A percentile compares a stretch with the other conserved stretches of the same genome.
phyloP scores from a whole-genome alignment of 2,888 invertebrate genomes.

The Ypsolopha scabrella region DNA sequence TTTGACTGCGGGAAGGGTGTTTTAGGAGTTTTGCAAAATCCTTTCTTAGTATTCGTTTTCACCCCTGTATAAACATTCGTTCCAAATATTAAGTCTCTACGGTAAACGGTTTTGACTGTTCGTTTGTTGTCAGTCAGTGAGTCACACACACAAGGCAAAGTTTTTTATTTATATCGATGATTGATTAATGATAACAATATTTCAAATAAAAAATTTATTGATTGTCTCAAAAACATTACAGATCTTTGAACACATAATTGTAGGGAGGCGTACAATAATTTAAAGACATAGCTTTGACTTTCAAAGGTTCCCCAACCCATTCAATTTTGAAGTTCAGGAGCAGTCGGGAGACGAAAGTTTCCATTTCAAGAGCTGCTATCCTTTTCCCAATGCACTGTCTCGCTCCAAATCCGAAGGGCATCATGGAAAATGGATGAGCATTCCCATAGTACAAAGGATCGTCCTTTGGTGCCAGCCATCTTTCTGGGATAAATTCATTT shows the following conservation, averaged over 20 bases:
- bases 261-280: conserved; percentile 3
- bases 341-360: conserved; percentile 1
- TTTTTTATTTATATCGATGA: too few relatives aligned
- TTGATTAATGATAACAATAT: too few relatives aligned
- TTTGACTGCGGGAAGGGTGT: too few relatives aligned
- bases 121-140: too few relatives aligned
- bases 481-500: conserved; percentile 76
- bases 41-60: too few relatives aligned
- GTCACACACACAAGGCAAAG: too few relatives aligned
- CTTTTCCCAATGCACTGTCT: background rate
- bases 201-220: too few relatives aligned
- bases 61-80: too few relatives aligned
- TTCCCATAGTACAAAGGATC: conserved; percentile 47
- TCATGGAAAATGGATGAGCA: conserved; percentile 71
- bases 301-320: conserved; percentile 4
- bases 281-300: background rate
- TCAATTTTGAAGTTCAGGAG: conserved; percentile 5
- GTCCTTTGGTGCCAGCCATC: conserved; percentile 72
- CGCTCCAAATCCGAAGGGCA: conserved; percentile 76
- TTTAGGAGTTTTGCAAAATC: too few relatives aligned
- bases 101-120: too few relatives aligned
- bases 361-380: conserved; percentile 5
- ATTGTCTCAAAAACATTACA: background rate
- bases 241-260: conserved; percentile 5
- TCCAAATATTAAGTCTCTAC: too few relatives aligned